Percentiles rank a stretch among this genome's conserved stretches.
These are phyloP conservation scores for Gobionotothen gibberifrons DNA, from an alignment of 2,797 vertebrate species.

Conservation along the genomic window DNA sequence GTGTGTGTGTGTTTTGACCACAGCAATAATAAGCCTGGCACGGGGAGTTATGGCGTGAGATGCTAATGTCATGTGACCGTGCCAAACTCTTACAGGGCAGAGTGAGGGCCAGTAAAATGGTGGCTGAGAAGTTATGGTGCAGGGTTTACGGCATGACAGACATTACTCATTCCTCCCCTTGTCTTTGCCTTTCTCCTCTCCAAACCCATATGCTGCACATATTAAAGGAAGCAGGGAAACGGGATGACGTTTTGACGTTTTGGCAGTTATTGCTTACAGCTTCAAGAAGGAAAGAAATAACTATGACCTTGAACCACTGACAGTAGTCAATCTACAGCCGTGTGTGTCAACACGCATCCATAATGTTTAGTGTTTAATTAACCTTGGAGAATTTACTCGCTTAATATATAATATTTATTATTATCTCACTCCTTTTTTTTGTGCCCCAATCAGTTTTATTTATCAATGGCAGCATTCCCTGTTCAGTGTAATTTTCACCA, in stretches of 20 bases:
- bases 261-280: slow-evolving; percentile 23
- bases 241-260: slow-evolving; percentile 1
- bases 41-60: slow-evolving; percentile 35
- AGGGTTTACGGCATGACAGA: slow-evolving; percentile 40
- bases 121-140: slow-evolving; percentile 52
- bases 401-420: not conserved
- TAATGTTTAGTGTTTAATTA: not conserved
- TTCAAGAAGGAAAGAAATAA: slow-evolving; percentile 25
- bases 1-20: slow-evolving; percentile 17
- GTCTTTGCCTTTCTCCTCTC: slow-evolving; percentile 15
- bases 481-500: not conserved
- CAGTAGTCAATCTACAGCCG: not conserved
- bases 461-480: not conserved
- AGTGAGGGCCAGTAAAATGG: slow-evolving; percentile 59
- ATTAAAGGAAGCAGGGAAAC: slow-evolving; percentile 30
- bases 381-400: not conserved
- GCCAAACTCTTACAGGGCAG: slow-evolving; percentile 58
- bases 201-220: slow-evolving; percentile 6
- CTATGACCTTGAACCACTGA: slow-evolving; percentile 14
- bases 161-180: slow-evolving; percentile 63
- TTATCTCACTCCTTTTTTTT: not conserved
- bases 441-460: not conserved
- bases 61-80: slow-evolving; percentile 50
- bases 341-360: not conserved
- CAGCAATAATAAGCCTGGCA: slow-evolving; percentile 45